phyloP scores from a whole-genome alignment of 2,797 vertebrate species.

The Pangasius sanitwongsei region DNA sequence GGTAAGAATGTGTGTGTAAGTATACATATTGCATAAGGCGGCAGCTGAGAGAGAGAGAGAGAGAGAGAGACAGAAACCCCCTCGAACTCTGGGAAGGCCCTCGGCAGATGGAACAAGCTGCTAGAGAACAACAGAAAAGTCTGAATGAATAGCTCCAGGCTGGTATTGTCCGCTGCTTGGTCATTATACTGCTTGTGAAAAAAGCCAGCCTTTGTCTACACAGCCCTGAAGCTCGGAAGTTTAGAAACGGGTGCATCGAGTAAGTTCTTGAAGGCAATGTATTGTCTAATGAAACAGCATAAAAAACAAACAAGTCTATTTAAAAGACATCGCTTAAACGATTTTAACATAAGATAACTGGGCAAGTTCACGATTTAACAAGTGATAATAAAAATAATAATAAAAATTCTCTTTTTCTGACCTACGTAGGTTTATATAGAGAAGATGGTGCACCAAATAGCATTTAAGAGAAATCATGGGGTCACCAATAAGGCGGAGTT shows the following conservation, averaged over 20 bases:
- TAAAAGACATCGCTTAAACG: not conserved
- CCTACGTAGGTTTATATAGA: not conserved
- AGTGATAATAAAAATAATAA: not conserved
- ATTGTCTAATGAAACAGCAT: conserved; percentile 8
- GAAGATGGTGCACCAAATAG: not conserved
- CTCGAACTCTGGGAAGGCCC: conserved; percentile 75
- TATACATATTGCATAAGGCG: conserved; percentile 95
- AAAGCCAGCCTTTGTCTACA: conserved; percentile 81
- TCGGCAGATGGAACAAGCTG: conserved; percentile 96
- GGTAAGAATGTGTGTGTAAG: conserved; percentile 74
- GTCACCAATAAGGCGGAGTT: not conserved
- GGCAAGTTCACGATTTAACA: not conserved
- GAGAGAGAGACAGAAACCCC: conserved; percentile 66
- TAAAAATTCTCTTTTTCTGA: no score
- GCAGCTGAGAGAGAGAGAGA: conserved; percentile 87
- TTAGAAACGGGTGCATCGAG: conserved; percentile 29
- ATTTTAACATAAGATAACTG: not conserved
- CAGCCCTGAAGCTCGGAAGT: conserved; percentile 47
- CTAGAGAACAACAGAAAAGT: conserved; percentile 78
- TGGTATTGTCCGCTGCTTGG: conserved; percentile 78
- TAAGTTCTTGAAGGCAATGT: conserved; percentile 30
- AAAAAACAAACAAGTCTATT: not conserved
- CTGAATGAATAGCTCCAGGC: conserved; percentile 81
- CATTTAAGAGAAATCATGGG: not conserved
- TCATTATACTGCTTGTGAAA: conserved; percentile 71